Evolutionary conservation across 2,113 vertebrate species (phyloP).

Genomic region (Megalops atlanticus): DNA sequence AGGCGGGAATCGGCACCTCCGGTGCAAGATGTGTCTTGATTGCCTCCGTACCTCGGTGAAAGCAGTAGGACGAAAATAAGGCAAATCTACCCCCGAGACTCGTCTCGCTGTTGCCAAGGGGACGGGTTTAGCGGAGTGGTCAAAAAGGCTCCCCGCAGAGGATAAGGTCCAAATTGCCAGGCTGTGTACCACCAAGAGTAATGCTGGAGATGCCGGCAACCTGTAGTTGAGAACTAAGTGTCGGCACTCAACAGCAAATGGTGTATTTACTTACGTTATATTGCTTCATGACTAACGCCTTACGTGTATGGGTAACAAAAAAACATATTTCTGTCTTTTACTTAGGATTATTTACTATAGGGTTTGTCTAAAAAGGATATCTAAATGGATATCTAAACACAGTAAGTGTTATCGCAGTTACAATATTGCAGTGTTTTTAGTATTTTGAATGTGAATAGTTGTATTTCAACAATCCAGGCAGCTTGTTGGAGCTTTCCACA

Average conservation of each 20-base stretch:
- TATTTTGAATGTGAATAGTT: too few relatives aligned
- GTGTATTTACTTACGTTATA: neutral
- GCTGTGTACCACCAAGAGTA: slow-evolving; percentile 6
- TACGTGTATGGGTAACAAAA: neutral
- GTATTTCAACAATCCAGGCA: too few relatives aligned
- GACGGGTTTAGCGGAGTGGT: slow-evolving; percentile 40
- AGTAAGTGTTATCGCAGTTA: too few relatives aligned
- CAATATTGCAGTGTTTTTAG: too few relatives aligned
- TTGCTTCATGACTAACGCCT: neutral
- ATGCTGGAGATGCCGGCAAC: neutral
- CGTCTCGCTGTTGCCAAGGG: slow-evolving; percentile 45
- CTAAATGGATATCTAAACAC: too few relatives aligned
- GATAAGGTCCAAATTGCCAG: slow-evolving; percentile 30
- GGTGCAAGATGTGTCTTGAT: neutral
- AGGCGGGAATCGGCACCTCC: slow-evolving; percentile 1
- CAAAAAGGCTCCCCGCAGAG: slow-evolving; percentile 31
- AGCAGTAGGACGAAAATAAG: slow-evolving; percentile 36
- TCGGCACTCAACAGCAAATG: too few relatives aligned
- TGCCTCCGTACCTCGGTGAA: slow-evolving; percentile 20
- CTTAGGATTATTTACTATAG: too few relatives aligned
- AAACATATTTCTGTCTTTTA: too few relatives aligned
- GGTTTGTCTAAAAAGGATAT: too few relatives aligned
- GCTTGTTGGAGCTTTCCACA: too few relatives aligned
- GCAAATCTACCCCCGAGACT: slow-evolving; percentile 20
- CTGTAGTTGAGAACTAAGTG: neutral